Evolutionary conservation across 2,888 invertebrate genomes (phyloP).

Genomic region (Leucozona laternaria): DNA sequence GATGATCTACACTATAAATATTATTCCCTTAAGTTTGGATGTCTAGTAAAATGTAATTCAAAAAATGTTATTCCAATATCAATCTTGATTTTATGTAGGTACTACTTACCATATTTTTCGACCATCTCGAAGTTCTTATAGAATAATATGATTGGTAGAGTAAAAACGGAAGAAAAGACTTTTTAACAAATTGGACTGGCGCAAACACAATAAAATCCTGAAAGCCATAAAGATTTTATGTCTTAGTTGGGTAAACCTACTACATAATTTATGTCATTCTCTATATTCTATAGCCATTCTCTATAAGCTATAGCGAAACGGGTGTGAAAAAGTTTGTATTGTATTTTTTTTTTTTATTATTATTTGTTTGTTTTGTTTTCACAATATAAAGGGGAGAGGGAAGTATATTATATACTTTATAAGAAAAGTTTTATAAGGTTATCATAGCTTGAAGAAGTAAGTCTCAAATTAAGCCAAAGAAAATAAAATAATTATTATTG

Average conservation of each 20-base stretch:
- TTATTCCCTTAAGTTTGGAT: background rate
- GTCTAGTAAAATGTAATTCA: background rate
- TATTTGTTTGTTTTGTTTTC: background rate
- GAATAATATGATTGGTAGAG: background rate
- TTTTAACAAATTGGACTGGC: background rate
- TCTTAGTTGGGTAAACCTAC: background rate
- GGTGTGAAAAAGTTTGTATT: slow-evolving; percentile 3
- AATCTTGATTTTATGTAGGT: background rate
- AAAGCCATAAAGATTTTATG: slow-evolving; percentile 2
- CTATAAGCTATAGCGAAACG: background rate
- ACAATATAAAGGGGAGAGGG: background rate
- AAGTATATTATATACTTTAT: background rate
- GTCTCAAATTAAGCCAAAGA: background rate
- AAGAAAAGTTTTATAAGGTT: slow-evolving; percentile 1
- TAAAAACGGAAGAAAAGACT: background rate
- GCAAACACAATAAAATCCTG: background rate
- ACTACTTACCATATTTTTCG: background rate
- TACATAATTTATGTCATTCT: background rate
- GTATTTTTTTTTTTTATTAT: background rate
- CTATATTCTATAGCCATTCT: background rate
- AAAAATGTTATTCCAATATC: background rate
- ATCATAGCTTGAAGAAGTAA: slow-evolving; percentile 1
- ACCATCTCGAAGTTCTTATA: background rate
- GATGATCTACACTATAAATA: too few relatives aligned
- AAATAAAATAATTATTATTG: background rate